Percentiles rank a stretch among this genome's conserved stretches.
Conservation (phyloP, 2,797 vertebrate genomes). For the Ctenosaura bakeri region DNA sequence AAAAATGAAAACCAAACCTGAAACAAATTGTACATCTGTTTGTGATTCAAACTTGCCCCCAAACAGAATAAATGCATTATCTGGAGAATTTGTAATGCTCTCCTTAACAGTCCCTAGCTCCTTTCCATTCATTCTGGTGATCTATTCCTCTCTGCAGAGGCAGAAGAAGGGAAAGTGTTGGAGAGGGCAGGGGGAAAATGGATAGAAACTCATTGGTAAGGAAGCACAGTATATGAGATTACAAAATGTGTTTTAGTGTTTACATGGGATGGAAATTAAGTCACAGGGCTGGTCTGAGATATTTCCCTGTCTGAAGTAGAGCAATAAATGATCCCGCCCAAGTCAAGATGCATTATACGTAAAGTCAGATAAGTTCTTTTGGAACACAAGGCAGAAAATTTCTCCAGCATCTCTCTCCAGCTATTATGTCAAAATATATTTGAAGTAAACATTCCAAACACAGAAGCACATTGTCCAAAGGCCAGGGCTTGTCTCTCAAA, state of each 20-base stretch:
- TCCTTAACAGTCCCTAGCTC: conserved; percentile 3
- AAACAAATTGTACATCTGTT: conserved; percentile 51
- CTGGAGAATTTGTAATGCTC: conserved; percentile 27
- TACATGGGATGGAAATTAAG: conserved; percentile 1
- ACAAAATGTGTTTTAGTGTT: conserved; percentile 13
- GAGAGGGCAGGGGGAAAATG: not conserved
- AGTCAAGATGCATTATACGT: too few species aligned
- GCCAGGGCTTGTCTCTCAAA: too few species aligned
- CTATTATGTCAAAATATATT: too few species aligned
- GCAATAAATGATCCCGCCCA: too few species aligned
- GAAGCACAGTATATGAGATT: not conserved
- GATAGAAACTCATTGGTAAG: not conserved
- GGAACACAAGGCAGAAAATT: too few species aligned
- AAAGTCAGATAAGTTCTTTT: not conserved
- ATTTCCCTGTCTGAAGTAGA: too few species aligned
- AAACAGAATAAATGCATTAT: conserved; percentile 58
- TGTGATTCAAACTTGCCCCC: conserved; percentile 48
- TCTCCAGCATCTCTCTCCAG: too few species aligned
- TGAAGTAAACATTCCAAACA: too few species aligned
- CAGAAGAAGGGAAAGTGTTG: not conserved
- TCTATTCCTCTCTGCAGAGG: not conserved
- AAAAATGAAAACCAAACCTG: conserved; percentile 61
- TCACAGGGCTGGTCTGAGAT: not conserved
- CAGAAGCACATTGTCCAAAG: too few species aligned
- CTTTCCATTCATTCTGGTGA: conserved; percentile 30